Evolutionary conservation across 2,113 vertebrate species (phyloP).

Genomic region (Tragelaphus imberbis): DNA sequence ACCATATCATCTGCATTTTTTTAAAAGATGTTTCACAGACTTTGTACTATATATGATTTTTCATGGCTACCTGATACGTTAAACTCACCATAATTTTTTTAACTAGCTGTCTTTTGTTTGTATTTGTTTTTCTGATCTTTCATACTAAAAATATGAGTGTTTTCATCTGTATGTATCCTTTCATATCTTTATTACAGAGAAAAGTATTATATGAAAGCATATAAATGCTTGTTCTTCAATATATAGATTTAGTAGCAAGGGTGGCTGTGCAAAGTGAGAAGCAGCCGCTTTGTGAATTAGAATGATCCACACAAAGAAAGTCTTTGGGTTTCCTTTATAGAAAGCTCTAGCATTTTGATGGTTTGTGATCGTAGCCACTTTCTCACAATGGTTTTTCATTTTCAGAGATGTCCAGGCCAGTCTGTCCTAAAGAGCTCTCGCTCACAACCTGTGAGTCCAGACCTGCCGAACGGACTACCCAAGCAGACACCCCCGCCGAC

Average conservation of each 20-base stretch:
- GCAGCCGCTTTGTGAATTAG: not conserved
- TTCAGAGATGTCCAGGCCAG: conserved; percentile 84
- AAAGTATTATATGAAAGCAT: not conserved
- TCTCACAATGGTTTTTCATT: not conserved
- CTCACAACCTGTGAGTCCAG: conserved; percentile 60
- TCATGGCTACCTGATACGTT: not conserved
- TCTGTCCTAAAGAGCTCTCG: conserved; percentile 80
- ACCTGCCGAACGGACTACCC: not conserved
- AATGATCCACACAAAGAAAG: not conserved
- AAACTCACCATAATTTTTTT: not conserved
- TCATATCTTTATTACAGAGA: not conserved
- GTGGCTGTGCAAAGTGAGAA: not conserved
- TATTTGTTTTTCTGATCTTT: not conserved
- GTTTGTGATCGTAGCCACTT: not conserved
- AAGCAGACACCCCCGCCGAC: not conserved
- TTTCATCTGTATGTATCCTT: not conserved
- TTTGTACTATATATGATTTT: not conserved
- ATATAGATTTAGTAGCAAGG: not conserved
- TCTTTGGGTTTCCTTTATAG: not conserved
- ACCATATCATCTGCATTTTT: not conserved
- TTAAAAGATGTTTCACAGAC: not conserved
- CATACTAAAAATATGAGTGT: not conserved
- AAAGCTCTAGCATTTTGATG: not conserved
- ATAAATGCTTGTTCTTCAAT: not conserved
- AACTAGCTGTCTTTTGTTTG: not conserved